phyloP scores from a whole-genome alignment of 1,140 invertebrate species.

The Drosophila bocqueti region DNA sequence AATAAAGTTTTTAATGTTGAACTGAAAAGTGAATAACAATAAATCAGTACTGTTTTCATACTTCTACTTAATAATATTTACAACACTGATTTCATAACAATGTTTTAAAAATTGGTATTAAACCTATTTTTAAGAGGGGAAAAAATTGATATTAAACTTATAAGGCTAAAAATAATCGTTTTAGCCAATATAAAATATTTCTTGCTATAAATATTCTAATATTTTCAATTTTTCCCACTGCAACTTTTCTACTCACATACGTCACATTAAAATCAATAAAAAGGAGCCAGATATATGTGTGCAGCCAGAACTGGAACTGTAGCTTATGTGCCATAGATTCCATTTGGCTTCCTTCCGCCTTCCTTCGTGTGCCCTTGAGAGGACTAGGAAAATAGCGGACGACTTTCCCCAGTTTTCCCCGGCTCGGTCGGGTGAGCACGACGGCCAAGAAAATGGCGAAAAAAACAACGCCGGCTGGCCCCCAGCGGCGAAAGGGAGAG shows the following conservation, averaged over 20 bases:
- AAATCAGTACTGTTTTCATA: background rate
- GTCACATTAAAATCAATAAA: slow-evolving; percentile 74
- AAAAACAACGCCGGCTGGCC: background rate
- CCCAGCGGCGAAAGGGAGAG: slow-evolving; percentile 4
- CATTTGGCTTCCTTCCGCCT: slow-evolving; percentile 53
- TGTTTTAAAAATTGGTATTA: background rate
- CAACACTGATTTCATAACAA: background rate
- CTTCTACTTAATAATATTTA: background rate
- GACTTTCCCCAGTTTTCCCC: slow-evolving; percentile 15
- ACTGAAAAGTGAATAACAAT: too few relatives aligned
- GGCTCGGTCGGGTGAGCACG: slow-evolving; percentile 25
- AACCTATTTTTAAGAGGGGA: too few relatives aligned
- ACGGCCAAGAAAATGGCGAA: slow-evolving; percentile 52
- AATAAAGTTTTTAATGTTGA: too few relatives aligned
- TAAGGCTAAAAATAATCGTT: background rate
- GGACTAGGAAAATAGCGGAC: slow-evolving; percentile 30
- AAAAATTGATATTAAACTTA: too few relatives aligned
- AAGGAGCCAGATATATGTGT: slow-evolving; percentile 32
- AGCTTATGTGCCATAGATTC: slow-evolving; percentile 65
- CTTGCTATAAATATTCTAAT: too few relatives aligned
- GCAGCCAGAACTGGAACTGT: slow-evolving; percentile 47
- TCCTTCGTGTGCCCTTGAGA: slow-evolving; percentile 75
- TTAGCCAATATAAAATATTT: background rate
- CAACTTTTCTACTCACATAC: background rate
- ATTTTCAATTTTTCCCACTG: background rate